phyloP scores from a whole-genome alignment of 2,113 vertebrate genomes.

The Drymodes brunneopygia region DNA sequence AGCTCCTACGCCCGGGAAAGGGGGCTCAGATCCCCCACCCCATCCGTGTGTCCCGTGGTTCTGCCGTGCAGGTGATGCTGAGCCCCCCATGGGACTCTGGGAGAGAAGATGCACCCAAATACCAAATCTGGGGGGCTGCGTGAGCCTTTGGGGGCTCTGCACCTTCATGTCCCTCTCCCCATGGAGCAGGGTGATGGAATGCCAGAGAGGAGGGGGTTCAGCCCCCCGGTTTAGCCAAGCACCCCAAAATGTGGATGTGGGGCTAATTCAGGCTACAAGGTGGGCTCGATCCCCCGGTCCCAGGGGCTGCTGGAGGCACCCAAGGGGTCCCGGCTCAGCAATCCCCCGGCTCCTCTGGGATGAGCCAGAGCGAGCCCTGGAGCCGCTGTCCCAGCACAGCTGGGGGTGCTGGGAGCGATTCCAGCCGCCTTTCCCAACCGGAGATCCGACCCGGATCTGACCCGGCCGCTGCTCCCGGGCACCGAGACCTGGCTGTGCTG shows the following conservation, averaged over 20 bases:
- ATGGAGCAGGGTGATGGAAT: fast-evolving
- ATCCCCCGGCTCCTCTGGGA: neutral
- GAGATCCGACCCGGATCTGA: neutral
- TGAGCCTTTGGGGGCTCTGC: neutral
- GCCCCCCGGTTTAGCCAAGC: neutral
- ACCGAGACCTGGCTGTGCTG: neutral
- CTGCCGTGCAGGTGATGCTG: neutral
- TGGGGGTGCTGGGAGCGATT: neutral
- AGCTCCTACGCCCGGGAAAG: fast-evolving
- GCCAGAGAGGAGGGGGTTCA: fast-evolving
- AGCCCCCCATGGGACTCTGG: fast-evolving
- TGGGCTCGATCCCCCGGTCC: fast-evolving
- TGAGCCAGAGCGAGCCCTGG: fast-evolving
- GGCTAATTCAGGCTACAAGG: fast-evolving
- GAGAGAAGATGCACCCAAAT: neutral
- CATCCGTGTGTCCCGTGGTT: fast-evolving
- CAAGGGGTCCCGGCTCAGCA: neutral
- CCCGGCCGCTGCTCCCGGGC: neutral
- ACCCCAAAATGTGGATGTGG: neutral
- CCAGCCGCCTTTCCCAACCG: neutral
- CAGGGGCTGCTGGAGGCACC: neutral
- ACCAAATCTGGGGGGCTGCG: fast-evolving
- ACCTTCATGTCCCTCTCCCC: fast-evolving
- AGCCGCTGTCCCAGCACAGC: neutral
- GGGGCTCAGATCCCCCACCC: neutral